Percentiles rank a stretch among this genome's conserved stretches.
phyloP scores from a whole-genome alignment of 2,888 invertebrate species.

The Melinaea menophilus region DNA sequence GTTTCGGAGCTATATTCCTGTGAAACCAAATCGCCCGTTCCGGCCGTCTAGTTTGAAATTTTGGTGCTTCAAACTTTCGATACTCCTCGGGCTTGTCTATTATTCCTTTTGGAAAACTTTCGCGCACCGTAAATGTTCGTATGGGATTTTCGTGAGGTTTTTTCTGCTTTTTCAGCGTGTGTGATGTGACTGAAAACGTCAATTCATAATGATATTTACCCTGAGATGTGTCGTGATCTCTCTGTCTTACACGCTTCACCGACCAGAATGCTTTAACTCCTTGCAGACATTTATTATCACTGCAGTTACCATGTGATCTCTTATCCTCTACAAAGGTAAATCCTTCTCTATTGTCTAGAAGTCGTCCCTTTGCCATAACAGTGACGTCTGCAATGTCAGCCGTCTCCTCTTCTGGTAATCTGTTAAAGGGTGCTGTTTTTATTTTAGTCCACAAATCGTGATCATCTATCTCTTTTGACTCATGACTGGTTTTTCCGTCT shows the following conservation, averaged over 20 bases:
- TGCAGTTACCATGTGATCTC: slow-evolving; percentile 51
- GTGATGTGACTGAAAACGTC: slow-evolving; percentile 80
- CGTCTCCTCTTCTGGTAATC: slow-evolving; percentile 57
- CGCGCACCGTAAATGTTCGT: slow-evolving; percentile 81
- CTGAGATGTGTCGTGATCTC: slow-evolving; percentile 66
- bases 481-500: slow-evolving; percentile 46
- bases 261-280: slow-evolving; percentile 82
- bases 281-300: slow-evolving; percentile 68
- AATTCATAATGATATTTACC: slow-evolving; percentile 80
- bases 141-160: slow-evolving; percentile 75
- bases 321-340: slow-evolving; percentile 78
- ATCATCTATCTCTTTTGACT: slow-evolving; percentile 60
- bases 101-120: slow-evolving; percentile 58
- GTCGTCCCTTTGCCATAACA: slow-evolving; percentile 80
- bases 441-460: slow-evolving; percentile 72
- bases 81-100: slow-evolving; percentile 40
- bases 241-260: slow-evolving; percentile 82
- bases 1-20: slow-evolving; percentile 55
- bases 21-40: slow-evolving; percentile 65
- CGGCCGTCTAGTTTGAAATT: slow-evolving; percentile 41
- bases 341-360: slow-evolving; percentile 73
- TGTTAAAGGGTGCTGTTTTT: slow-evolving; percentile 66
- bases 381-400: slow-evolving; percentile 81
- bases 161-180: slow-evolving; percentile 67
- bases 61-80: slow-evolving; percentile 33